Evolutionary conservation across 2,888 invertebrate species (phyloP).

Genomic region (Caenorhabditis imperialis): DNA sequence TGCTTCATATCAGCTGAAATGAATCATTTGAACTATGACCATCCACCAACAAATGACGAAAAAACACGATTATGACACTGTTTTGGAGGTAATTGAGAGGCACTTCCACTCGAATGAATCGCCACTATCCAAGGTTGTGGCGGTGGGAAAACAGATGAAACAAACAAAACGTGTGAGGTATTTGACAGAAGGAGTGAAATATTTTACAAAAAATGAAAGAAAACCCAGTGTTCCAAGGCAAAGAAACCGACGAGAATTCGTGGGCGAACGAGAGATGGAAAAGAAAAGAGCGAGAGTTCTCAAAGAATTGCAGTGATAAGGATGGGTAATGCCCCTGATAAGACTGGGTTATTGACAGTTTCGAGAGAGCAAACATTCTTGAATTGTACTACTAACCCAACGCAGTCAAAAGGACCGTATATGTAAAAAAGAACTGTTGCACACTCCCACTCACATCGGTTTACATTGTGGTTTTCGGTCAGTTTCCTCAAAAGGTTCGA

Average conservation of each 20-base stretch:
- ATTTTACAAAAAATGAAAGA: constrained; percentile 20
- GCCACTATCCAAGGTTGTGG: constrained; percentile 41
- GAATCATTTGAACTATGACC: constrained; percentile 5
- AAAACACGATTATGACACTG: constrained; percentile 29
- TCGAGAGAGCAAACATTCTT: constrained; percentile 25
- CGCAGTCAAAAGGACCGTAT: too few relatives aligned
- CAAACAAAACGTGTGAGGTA: constrained; percentile 29
- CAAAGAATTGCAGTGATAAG: constrained; percentile 29
- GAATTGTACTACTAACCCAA: too few relatives aligned
- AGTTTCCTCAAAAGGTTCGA: not conserved
- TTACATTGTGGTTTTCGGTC: constrained; percentile 5
- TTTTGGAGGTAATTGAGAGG: constrained; percentile 33
- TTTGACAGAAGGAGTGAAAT: not conserved
- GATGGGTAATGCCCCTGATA: constrained; percentile 35
- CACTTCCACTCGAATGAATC: constrained; percentile 42
- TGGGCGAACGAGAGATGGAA: not conserved
- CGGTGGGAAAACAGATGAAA: constrained; percentile 12
- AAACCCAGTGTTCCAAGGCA: constrained; percentile 17
- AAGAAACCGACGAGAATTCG: constrained; percentile 4
- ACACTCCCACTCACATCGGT: too few relatives aligned
- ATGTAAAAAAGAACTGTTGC: too few relatives aligned
- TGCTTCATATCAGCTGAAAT: constrained; percentile 41
- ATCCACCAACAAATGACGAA: not conserved
- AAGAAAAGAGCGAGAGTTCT: constrained; percentile 28
- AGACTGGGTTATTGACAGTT: constrained; percentile 28